Base-by-base conservation (phyloP, 2,888 invertebrate species). In the Melanotus villosus region DNA sequence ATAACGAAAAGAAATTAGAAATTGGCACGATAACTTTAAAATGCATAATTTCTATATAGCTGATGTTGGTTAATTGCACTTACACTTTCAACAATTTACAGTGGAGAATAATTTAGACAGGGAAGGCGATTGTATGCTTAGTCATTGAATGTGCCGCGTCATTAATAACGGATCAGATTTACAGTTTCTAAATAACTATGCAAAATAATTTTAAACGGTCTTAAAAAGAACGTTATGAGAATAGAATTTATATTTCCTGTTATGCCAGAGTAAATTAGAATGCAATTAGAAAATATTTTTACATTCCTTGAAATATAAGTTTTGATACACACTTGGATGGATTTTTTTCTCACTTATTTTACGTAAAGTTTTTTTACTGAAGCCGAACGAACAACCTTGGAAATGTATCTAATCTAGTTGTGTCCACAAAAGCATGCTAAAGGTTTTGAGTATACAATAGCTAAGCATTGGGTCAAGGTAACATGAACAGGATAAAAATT, bases 1-100 rank as follows among this genome's bases (percentile, higher is more conserved):
- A n/a, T 21, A 45, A 21, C 21, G 18, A 45, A 45, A 21, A n/a
- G 45, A 45, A 45, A 45, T 45, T 45, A 45, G 45, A 45, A 45
- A 45, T 45, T 45, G 21, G 21, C 21, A 45, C 45, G 34, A n/a
- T 16, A 18, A 5, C 5, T 45, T 21, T 7, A 45, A 45, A 21
- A 4, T 45, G 14, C 21, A 21, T 21, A 45, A 45, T 45, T 45
- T 45, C 45, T 21, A 45, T 45, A 21, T n/a, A 21, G n/a, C 7
- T 45, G 10, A 2, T 7, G n/a, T n/a, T 21, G 16, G 45, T 5
- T 45, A 19, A 45, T 45, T 45, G 21, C 45, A 45, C 45, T 45
- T 45, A 21, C 21, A 45, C 45, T 45, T 45, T 45, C 45, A n/a
- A n/a, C n/a, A 16, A 16, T 16, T 41, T 16, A n/a, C 12, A 34